Evolutionary conservation across 2,888 invertebrate species (phyloP), one percentile per base, ranked within the genome.

Genomic region (Temnothorax rugatulus): DNA sequence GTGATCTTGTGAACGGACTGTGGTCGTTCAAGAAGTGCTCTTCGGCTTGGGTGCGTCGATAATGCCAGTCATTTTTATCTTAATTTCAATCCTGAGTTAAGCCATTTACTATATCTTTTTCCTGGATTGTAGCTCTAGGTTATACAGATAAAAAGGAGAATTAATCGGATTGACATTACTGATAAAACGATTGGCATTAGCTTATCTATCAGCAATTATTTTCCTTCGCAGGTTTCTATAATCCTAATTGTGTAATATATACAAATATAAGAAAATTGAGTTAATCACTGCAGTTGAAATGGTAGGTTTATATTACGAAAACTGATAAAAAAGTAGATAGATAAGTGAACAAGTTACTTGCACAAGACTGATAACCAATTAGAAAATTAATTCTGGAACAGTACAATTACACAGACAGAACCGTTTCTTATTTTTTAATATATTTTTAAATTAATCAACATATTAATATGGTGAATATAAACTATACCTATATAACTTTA

Each of bases 161-260:
- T 57, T 66, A 57, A 21, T 44, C 29, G 25, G 7, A 38, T 41
- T 21, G 15, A n/a, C 8, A n/a, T 25, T n/a, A 57, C 34, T 21
- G 21, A 25, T n/a, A 25, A 38, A n/a, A 25, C 18, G 9, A 41
- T 47, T 21, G 38, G 15, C 41, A 29, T 44, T 57, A 57, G 57
- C 15, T 57, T 68, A 34, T n/a, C 21, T 44, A 47, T 68, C 8
- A 41, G 25, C 29, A 52, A 68, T 79, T 44, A 77, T 21, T n/a
- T 47, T 15, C 0, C 4, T 57, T 34, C 34, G 21, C 25, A 41
- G 15, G 4, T 38, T 25, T 11, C 21, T 57, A 11, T 50, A 21
- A 75, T 59, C 0, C 15, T 77, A 44, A 44, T 66, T 64, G 52
- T 25, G 13, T 63, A 41, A 41, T 64, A 13, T 64, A n/a, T 7